Evolutionary conservation across 2,797 vertebrate genomes (phyloP), one percentile per base, ranked within the genome.

Genomic region (Hypotaenidia okinawae): DNA sequence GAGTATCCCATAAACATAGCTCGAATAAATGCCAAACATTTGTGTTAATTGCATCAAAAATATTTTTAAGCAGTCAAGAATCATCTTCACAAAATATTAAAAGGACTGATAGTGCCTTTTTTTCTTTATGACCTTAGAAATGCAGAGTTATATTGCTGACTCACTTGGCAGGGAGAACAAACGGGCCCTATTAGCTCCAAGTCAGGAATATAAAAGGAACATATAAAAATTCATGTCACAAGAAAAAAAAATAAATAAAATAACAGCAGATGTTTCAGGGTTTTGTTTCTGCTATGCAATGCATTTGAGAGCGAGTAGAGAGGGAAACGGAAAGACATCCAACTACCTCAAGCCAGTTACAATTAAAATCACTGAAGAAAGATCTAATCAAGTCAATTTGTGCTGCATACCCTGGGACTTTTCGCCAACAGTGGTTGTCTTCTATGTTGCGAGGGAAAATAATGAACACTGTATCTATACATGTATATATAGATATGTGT

Each of bases 161-260:
- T 94, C 54, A 76, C 23, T 43, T 94, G 79, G 69, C 41, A 91
- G 58, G 33, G n/a, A 86, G 61, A 91, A 96, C 61, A 95, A 94
- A 93, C 81, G 66, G 30, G 24, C 2, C 55, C 73, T 95, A 73
- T 90, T 90, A 95, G 43, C 43, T 90, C 10, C 80, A 86, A 32
- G 27, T 79, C 66, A 68, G n/a, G 58, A 91, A 87, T 78, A 75
- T 59, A 78, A 95, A 83, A 91, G 58, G 51, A 90, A 93, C 68
- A 59, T 59, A 69, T 81, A 93, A 94, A 89, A 91, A 37, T 28
- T 68, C 23, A 70, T 89, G 54, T 84, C 85, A 86, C 41, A 51
- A 88, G 11, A 43, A 24, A 32, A 72, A 59, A 68, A 66, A 72
- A 57, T 51, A 67, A 28, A 19, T 3, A 43, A 45, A 84, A 35